Evolutionary conservation across 1,140 invertebrate species (phyloP).

Genomic region (Samia ricini): DNA sequence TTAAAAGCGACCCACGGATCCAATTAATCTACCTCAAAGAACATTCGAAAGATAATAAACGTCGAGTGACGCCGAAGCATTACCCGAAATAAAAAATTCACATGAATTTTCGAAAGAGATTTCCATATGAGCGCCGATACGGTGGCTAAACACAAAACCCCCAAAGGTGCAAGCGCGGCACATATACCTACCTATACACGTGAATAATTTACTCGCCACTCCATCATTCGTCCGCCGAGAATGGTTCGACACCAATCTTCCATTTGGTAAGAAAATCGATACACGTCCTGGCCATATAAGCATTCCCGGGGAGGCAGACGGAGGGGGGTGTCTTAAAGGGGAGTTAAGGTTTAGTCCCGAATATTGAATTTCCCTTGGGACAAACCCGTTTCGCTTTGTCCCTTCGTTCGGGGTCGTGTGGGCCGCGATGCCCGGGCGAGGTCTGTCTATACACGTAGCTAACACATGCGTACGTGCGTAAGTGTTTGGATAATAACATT

Average conservation of each 20-base stretch:
- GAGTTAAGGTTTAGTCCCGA: constrained; percentile 77
- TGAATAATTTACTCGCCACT: constrained; percentile 71
- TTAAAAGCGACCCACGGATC: constrained; percentile 37
- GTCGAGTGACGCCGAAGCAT: constrained; percentile 38
- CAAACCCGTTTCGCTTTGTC: constrained; percentile 77
- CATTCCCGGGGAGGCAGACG: constrained; percentile 71
- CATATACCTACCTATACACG: constrained; percentile 41
- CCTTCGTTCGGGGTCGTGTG: constrained; percentile 70
- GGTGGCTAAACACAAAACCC: constrained; percentile 61
- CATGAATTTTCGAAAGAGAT: constrained; percentile 48
- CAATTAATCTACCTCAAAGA: constrained; percentile 60
- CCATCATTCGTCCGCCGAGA: constrained; percentile 70
- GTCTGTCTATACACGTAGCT: neutral
- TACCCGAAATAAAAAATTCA: constrained; percentile 68
- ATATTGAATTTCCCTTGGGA: constrained; percentile 78
- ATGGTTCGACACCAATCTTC: constrained; percentile 75
- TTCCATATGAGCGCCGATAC: constrained; percentile 52
- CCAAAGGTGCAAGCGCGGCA: constrained; percentile 39
- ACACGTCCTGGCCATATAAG: constrained; percentile 77
- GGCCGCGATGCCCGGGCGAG: constrained; percentile 66
- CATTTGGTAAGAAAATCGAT: constrained; percentile 77
- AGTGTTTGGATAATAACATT: constrained; percentile 70
- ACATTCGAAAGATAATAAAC: constrained; percentile 48
- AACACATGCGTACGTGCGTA: constrained; percentile 39
- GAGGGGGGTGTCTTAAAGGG: constrained; percentile 70